These are phyloP conservation scores for Brachypodius melanocephalos DNA, from an alignment of 2,113 vertebrate species.

Conservation along the genomic window DNA sequence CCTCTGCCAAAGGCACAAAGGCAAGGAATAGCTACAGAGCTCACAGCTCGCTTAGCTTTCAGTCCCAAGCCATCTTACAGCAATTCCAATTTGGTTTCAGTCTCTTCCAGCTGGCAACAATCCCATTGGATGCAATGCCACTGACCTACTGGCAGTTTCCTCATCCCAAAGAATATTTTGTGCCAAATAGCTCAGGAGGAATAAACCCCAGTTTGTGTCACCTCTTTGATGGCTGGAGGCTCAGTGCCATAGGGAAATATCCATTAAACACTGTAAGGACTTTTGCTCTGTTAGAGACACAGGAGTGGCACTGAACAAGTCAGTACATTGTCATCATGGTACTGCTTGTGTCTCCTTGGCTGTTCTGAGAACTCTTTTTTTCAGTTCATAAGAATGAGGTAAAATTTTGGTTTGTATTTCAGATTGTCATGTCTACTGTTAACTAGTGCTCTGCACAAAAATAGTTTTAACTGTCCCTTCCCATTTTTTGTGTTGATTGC, in stretches of 20 bases:
- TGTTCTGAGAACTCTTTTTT: background rate
- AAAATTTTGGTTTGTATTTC: background rate
- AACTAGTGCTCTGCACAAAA: background rate
- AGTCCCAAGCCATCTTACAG: background rate
- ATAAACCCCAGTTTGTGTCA: background rate
- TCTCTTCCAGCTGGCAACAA: constrained; percentile 1
- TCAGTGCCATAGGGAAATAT: background rate
- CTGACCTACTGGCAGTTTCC: background rate
- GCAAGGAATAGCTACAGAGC: background rate
- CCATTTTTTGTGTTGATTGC: background rate
- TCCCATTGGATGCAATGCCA: background rate
- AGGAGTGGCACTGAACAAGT: background rate
- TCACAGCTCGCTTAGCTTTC: background rate
- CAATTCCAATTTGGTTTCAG: background rate
- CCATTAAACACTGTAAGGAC: background rate
- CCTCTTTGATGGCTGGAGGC: background rate
- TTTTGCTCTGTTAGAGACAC: background rate
- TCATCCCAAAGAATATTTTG: background rate
- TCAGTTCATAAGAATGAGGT: background rate
- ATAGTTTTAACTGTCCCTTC: background rate
- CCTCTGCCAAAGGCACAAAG: background rate
- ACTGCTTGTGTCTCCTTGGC: background rate
- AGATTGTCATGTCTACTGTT: background rate
- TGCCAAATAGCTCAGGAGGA: background rate
- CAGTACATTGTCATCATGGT: background rate